Evolutionary conservation across 37 sponge, comb jelly and placozoan genomes (phyloP), one percentile per base, ranked within the genome.

Genomic region (Cliona cf. orientalis): DNA sequence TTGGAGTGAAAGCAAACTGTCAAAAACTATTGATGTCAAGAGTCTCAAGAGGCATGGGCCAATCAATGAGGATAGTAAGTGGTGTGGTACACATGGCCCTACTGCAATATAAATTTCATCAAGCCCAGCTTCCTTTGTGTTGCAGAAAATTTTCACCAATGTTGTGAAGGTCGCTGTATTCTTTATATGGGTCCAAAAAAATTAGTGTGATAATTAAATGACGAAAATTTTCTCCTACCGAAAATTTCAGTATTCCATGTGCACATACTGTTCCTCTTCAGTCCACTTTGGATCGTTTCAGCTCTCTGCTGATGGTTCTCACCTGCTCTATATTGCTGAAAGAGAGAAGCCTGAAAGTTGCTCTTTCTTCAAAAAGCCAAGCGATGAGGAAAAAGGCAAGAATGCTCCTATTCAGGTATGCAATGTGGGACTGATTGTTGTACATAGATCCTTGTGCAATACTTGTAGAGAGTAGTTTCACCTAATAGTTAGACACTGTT

Each of bases 251-350:
- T n/a, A n/a, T n/a, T n/a, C n/a, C n/a, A n/a, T n/a, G n/a, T n/a
- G n/a, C 64, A 73, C 83, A 58, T 7, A 23, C 37, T 32, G 6
- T 34, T 37, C 36, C 65, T 38, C 19, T 36, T 5, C 57, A 80
- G 81, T 42, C 14, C 71, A 80, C 71, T 80, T 80, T 80, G 81
- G 81, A 4, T 80, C 81, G 12, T 80, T 80, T 60, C 71, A 69
- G 5, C 43, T 80, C 28, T 94, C 92, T n/a, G 71, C 80, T 32
- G 76, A 86, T 62, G 99, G 89, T 14, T 57, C 65, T 3, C 65
- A 72, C n/a, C 45, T 98, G 46, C 71, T 98, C 63, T 98, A 89
- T 46, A 69, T 96, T 31, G 99, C 99, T 53, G 97, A 98, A 60
- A 91, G 55, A 55, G 82, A 96, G 79, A 81, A 76, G 17, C 87